Evolutionary conservation across 2,888 invertebrate species (phyloP).

Genomic region (Anorthoa munda): DNA sequence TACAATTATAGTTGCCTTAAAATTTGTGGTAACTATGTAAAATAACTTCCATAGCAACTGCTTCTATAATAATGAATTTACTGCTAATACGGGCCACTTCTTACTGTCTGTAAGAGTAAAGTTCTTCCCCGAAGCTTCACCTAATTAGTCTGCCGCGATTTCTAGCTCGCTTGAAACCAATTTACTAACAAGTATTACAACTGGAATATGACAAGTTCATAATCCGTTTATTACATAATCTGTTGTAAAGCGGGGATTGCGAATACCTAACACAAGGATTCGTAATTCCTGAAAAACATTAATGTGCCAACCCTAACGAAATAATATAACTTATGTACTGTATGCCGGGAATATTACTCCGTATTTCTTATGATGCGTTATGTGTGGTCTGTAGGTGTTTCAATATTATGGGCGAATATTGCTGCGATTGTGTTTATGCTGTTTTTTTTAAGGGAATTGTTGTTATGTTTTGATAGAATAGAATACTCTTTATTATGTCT

Average conservation of each 20-base stretch:
- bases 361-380: background rate
- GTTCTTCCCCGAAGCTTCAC: too few species aligned
- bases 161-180: too few species aligned
- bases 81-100: too few species aligned
- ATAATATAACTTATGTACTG: constrained; percentile 31
- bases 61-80: too few species aligned
- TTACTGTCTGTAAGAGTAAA: too few species aligned
- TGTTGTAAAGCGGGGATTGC: constrained; percentile 27
- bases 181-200: background rate
- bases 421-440: background rate
- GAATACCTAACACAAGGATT: constrained; percentile 16
- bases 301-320: constrained; percentile 17
- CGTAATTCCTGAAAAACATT: constrained; percentile 18
- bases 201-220: background rate
- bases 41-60: too few species aligned
- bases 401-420: constrained; percentile 31
- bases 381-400: constrained; percentile 33
- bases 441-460: constrained; percentile 24
- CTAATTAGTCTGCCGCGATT: too few species aligned
- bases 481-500: too few species aligned
- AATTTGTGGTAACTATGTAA: too few species aligned
- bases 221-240: constrained; percentile 10
- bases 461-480: background rate
- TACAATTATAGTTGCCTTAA: too few species aligned
- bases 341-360: background rate